Base-by-base conservation (phyloP, 1,140 invertebrate species). In the Conopomorpha cramerella region DNA sequence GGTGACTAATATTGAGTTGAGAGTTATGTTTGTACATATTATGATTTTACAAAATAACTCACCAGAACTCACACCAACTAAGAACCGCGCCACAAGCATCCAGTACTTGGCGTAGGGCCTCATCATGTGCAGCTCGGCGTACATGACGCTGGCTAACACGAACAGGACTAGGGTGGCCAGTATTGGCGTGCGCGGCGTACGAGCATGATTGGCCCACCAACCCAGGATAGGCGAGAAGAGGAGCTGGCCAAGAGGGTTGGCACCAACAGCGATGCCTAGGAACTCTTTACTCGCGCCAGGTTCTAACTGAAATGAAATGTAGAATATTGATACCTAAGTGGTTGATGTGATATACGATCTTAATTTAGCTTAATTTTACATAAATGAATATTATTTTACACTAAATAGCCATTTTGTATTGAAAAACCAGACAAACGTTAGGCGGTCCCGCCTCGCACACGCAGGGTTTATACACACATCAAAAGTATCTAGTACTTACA, bases 21-120 rank as follows among this genome's bases (percentile, higher is more conserved):
- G n/a, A n/a, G n/a, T n/a, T n/a, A n/a, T n/a, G n/a, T n/a, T n/a
- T n/a, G n/a, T n/a, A n/a, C n/a, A n/a, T n/a, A n/a, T n/a, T n/a
- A n/a, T n/a, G n/a, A n/a, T n/a, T n/a, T n/a, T n/a, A n/a, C n/a
- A n/a, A n/a, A n/a, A n/a, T n/a, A n/a, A 38, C 34, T 70, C 73
- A 92, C 90, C 91, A 51, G 92, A 93, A 60, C 91, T 92, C 36
- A 93, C 84, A 16, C 93, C 93, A 30, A 95, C 87, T 2, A 95
- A 73, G 49, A 92, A 89, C 41, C 93, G 78, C 0, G 91, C 83
- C 16, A 73, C 60, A 12, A 94, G 58, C 85, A 96, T 91, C 78
- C 83, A 89, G 50, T 82, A 81, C 49, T 86, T 86, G 1, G 82
- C 68, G 49, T 83, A 47, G 13, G 78, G 63, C 1, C 68, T 49